Evolutionary conservation across 2,888 invertebrate genomes (phyloP).

Genomic region (Watsonalla cultraria): DNA sequence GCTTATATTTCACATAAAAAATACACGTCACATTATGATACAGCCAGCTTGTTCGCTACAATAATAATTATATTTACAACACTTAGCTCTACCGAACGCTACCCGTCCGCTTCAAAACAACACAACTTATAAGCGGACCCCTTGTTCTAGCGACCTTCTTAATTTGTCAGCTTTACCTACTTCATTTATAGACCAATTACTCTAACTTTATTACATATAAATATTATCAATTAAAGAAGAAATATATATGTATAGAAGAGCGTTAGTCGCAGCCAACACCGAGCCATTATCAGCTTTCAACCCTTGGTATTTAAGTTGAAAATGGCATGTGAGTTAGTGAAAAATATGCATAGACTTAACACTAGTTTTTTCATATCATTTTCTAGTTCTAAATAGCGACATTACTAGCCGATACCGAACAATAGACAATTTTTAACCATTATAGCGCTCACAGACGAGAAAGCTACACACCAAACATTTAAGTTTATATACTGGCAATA

Average conservation of each 20-base stretch:
- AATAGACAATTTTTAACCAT: neutral
- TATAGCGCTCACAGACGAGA: neutral
- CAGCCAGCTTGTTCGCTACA: slow-evolving; percentile 43
- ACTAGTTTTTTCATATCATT: slow-evolving; percentile 1
- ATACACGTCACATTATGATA: slow-evolving; percentile 61
- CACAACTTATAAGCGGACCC: slow-evolving; percentile 21
- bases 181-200: slow-evolving; percentile 1
- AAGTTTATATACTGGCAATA: too few relatives aligned
- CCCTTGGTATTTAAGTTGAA: slow-evolving; percentile 10
- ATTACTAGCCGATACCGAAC: neutral
- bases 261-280: slow-evolving; percentile 38
- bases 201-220: slow-evolving; percentile 16
- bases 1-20: slow-evolving; percentile 75
- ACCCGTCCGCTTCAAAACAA: slow-evolving; percentile 11
- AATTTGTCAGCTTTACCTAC: slow-evolving; percentile 1
- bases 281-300: slow-evolving; percentile 15
- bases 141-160: slow-evolving; percentile 7
- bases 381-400: neutral
- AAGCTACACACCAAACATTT: too few relatives aligned
- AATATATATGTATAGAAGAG: slow-evolving; percentile 11
- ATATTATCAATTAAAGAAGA: slow-evolving; percentile 8
- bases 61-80: slow-evolving; percentile 39
- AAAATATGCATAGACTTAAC: slow-evolving; percentile 5
- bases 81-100: slow-evolving; percentile 9
- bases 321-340: slow-evolving; percentile 12